Conservation (phyloP, 2,113 vertebrate genomes). For the Uria lomvia region DNA sequence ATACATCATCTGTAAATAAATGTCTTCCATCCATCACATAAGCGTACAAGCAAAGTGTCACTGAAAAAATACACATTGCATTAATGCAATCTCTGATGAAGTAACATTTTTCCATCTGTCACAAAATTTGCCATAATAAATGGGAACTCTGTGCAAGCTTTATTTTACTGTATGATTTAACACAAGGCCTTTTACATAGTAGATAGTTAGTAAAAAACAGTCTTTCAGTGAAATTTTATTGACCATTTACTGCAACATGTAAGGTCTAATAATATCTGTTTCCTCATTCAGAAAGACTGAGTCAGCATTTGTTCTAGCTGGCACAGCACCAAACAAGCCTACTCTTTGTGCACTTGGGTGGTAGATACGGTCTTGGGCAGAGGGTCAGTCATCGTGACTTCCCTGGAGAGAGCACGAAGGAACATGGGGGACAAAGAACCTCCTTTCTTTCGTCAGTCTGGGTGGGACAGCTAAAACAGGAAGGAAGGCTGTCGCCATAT, state of each 20-base stretch:
- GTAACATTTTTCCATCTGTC: not conserved
- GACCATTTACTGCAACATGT: not conserved
- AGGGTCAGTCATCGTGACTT: not conserved
- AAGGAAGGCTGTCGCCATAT: not conserved
- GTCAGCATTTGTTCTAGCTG: not conserved
- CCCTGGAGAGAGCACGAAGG: not conserved
- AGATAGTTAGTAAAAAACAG: not conserved
- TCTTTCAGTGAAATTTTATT: not conserved
- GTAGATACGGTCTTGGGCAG: not conserved
- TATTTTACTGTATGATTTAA: slow-evolving; percentile 20
- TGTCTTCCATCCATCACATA: not conserved
- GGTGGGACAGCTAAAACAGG: not conserved
- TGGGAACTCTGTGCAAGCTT: not conserved
- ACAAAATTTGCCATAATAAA: slow-evolving; percentile 12
- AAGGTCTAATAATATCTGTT: not conserved
- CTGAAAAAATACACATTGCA: slow-evolving; percentile 20
- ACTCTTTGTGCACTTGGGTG: not conserved
- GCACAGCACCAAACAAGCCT: not conserved
- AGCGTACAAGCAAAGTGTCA: not conserved
- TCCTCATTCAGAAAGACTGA: not conserved
- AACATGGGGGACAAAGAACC: not conserved
- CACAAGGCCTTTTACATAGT: not conserved
- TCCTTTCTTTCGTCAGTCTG: not conserved
- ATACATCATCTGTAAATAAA: slow-evolving; percentile 20
- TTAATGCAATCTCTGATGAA: slow-evolving; percentile 21